Evolutionary conservation across 2,888 invertebrate genomes (phyloP), one percentile per base, ranked within the genome.

Genomic region (Quadriops clusia): DNA sequence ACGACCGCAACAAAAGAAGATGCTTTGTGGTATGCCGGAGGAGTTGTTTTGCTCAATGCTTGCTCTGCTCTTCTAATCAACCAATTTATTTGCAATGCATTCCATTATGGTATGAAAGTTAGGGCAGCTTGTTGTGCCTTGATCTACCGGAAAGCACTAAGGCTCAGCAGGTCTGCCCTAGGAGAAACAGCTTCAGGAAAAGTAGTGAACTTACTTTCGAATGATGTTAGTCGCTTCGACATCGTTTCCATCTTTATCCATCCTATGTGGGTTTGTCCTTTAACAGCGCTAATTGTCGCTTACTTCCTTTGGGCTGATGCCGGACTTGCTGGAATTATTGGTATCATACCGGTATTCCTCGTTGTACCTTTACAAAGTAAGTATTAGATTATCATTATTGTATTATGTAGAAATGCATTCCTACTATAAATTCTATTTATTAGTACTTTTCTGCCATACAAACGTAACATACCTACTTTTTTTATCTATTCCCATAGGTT

Each of bases 191-290:
- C 90, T 0, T 79, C 83, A 0, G 94, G 94, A 0, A 89, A 93
- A 59, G 77, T 95, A 30, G 82, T 94, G 8, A 94, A 95, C 63
- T 65, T 95, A 4, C 68, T 95, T 30, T 90, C 93, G 4, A 94
- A 94, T 51, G 95, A 95, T 57, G 89, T 94, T 6, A 83, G 80
- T 56, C 77, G 93, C 21, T 84, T 95, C 51, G 94, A 95, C 58
- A 72, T 81, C 57, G 78, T 83, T 3, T 77, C 83, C 36, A 70
- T 84, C 32, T 86, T 78, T 54, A 65, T 87, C 5, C 86, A 91
- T 56, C 89, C 80, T 61, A 70, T 93, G 53, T 89, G 90, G 87
- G 70, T 89, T 17, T 75, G 85, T 39, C 91, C 93, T 0, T 37
- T 69, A 5, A 65, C 73, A 16, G 47, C 74, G 4, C 43, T 73